Conservation (phyloP, 2,888 invertebrate species). For the Schizaphis graminum region DNA sequence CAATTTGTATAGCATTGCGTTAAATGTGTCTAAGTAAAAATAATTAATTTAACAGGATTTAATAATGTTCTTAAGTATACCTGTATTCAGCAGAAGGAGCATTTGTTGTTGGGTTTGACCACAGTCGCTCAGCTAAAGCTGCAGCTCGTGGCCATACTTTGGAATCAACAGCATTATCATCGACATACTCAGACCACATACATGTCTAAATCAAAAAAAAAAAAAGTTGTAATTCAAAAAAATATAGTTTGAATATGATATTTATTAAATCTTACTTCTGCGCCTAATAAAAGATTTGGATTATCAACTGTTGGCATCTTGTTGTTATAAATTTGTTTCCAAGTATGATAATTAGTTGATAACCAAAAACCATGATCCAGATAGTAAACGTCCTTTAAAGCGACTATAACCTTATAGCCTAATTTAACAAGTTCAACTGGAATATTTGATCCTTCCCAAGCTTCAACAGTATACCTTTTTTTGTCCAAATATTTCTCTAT, state of each 20-base stretch:
- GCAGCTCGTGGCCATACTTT: slow-evolving; percentile 88
- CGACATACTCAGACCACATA: slow-evolving; percentile 88
- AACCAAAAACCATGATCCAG: slow-evolving; percentile 91
- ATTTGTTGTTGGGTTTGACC: slow-evolving; percentile 79
- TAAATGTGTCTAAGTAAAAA: neutral
- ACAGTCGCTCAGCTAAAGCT: slow-evolving; percentile 85
- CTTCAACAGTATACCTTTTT: slow-evolving; percentile 80
- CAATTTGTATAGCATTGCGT: neutral
- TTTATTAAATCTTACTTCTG: slow-evolving; percentile 71
- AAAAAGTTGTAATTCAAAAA: neutral
- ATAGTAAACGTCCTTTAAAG: slow-evolving; percentile 89
- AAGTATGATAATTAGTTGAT: slow-evolving; percentile 80
- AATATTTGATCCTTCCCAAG: slow-evolving; percentile 80
- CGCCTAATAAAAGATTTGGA: slow-evolving; percentile 71
- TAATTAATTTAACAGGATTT: neutral
- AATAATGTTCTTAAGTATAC: neutral
- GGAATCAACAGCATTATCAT: slow-evolving; percentile 78
- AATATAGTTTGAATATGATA: neutral
- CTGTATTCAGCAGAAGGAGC: slow-evolving; percentile 74
- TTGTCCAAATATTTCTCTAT: slow-evolving; percentile 72
- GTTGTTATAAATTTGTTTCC: slow-evolving; percentile 82
- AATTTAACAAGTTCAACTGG: slow-evolving; percentile 73
- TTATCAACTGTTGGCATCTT: slow-evolving; percentile 72
- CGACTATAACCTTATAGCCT: slow-evolving; percentile 83
- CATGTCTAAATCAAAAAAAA: slow-evolving; percentile 42